Percentiles rank a stretch among this genome's conserved stretches.
These are phyloP conservation scores for Bombus ignitus DNA, from an alignment of 1,140 invertebrate species.

Conservation along the genomic window DNA sequence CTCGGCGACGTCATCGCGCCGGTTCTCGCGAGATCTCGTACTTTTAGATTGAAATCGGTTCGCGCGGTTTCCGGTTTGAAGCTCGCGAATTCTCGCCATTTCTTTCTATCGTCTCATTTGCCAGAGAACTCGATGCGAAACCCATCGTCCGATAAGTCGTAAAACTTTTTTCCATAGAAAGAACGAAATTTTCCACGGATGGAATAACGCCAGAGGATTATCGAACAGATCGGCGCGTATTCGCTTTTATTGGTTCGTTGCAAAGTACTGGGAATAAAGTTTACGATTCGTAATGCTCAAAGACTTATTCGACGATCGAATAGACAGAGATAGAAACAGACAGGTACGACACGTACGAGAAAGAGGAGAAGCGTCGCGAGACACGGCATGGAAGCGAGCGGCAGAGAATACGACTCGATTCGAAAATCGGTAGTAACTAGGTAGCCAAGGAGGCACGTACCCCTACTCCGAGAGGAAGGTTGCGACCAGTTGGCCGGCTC, in stretches of 20 bases:
- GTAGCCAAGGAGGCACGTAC: constrained; percentile 28
- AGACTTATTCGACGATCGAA: too few relatives aligned
- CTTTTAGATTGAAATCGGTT: too few relatives aligned
- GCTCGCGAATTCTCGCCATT: constrained; percentile 20
- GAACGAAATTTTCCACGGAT: too few relatives aligned
- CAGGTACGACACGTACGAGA: background rate
- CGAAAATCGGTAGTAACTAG: constrained; percentile 52
- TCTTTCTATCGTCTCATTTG: background rate
- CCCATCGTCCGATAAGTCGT: too few relatives aligned
- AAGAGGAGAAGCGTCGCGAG: background rate
- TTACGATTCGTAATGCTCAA: too few relatives aligned
- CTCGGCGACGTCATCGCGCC: background rate
- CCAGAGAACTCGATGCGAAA: too few relatives aligned
- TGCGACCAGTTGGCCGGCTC: constrained; percentile 68
- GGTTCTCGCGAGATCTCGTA: background rate
- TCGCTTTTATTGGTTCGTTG: too few relatives aligned
- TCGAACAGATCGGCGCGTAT: too few relatives aligned
- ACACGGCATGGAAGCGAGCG: background rate
- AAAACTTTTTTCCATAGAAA: too few relatives aligned
- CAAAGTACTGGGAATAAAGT: too few relatives aligned
- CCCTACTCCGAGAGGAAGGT: constrained; percentile 47
- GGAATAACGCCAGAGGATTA: too few relatives aligned
- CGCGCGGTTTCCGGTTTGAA: constrained; percentile 7
- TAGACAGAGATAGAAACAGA: too few relatives aligned
- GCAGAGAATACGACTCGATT: constrained; percentile 28